These are phyloP conservation scores for Hippasteria phrygiana DNA, from an alignment of 53 echinoderm and acorn worm species.

Conservation along the genomic window DNA sequence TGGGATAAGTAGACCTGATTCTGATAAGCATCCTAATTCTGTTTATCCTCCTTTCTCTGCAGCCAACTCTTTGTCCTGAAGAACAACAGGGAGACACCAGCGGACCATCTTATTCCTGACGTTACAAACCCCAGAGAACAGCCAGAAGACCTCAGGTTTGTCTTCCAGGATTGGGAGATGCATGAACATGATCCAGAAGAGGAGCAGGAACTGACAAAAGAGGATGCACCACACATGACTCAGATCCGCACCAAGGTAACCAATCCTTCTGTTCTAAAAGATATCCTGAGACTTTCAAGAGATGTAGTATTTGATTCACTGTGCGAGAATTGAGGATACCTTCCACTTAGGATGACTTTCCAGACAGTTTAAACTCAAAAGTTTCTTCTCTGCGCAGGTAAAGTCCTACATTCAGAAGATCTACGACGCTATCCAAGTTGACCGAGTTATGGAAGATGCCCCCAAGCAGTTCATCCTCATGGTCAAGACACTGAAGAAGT, in stretches of 20 bases:
- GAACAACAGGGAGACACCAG: constrained; percentile 31
- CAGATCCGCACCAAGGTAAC: constrained; percentile 16
- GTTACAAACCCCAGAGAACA: constrained; percentile 49
- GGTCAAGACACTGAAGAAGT: constrained; percentile 54
- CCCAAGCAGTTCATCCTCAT: constrained; percentile 67
- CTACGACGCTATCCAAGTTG: constrained; percentile 26
- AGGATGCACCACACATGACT: constrained; percentile 46
- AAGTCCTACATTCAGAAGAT: constrained; percentile 21
- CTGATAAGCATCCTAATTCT: not conserved
- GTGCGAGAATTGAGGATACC: no score
- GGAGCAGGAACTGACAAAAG: not conserved
- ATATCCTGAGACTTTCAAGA: no score
- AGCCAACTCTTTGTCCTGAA: constrained; percentile 67
- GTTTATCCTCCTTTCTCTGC: not conserved
- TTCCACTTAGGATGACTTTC: no score
- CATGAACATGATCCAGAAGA: constrained; percentile 23
- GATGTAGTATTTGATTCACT: no score
- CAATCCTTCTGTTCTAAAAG: no score
- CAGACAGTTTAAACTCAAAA: no score
- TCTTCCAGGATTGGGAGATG: constrained; percentile 41
- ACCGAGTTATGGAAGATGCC: constrained; percentile 61
- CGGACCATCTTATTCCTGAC: constrained; percentile 41
- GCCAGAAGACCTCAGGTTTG: constrained; percentile 39
- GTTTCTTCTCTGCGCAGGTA: constrained; percentile 29
- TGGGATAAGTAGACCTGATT: not conserved